phyloP scores from a whole-genome alignment of 37 sponge, comb jelly and placozoan species.

The Aplysina aerophoba region DNA sequence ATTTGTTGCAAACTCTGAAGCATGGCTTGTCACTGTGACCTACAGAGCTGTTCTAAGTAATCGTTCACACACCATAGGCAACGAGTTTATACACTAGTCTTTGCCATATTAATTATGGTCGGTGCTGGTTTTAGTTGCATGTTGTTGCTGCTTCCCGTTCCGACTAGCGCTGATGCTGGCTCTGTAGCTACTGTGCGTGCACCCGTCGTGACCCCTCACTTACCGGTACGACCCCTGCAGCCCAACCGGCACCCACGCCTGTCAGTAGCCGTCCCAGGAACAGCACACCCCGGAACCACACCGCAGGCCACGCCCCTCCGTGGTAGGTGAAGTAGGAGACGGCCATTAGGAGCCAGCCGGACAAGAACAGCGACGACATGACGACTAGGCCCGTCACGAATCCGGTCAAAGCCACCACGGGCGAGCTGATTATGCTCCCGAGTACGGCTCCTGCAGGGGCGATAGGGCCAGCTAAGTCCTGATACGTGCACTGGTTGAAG shows the following conservation, averaged over 20 bases:
- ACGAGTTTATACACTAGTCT: too few species aligned
- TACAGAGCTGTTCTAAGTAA: too few species aligned
- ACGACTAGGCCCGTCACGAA: background rate
- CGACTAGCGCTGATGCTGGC: too few species aligned
- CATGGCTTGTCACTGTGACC: too few species aligned
- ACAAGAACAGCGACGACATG: background rate
- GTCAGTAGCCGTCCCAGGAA: background rate
- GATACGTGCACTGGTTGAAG: background rate
- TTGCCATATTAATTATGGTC: too few species aligned
- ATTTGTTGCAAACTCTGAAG: too few species aligned
- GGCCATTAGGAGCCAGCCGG: slow-evolving; percentile 5
- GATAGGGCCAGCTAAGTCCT: slow-evolving; percentile 19
- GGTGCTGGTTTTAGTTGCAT: too few species aligned
- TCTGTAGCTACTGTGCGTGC: too few species aligned
- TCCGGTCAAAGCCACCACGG: background rate
- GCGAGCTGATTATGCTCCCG: slow-evolving; percentile 14
- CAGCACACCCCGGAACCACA: background rate
- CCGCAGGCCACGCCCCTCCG: background rate
- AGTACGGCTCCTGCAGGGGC: slow-evolving; percentile 5
- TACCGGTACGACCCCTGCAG: slow-evolving; percentile 5
- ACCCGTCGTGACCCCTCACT: too few species aligned
- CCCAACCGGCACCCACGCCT: slow-evolving; percentile 6
- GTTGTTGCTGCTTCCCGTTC: too few species aligned
- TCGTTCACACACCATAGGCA: too few species aligned
- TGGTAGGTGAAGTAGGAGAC: background rate